These are phyloP conservation scores for Cephus rjabovi DNA, from an alignment of 2,888 invertebrate species.

Conservation along the genomic window DNA sequence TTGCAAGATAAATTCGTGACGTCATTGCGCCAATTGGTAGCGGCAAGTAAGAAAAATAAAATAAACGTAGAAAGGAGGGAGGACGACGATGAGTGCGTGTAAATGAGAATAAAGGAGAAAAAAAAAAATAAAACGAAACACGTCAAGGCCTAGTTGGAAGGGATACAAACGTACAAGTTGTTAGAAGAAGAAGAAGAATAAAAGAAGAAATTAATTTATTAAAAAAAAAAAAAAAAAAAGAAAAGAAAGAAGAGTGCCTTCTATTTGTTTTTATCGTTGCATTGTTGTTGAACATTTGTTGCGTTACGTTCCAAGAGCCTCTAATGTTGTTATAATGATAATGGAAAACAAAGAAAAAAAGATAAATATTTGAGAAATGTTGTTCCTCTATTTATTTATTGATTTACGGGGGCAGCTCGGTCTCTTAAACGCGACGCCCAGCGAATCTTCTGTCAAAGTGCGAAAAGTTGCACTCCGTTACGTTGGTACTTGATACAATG, in stretches of 20 bases:
- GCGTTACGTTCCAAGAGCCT: slow-evolving; percentile 64
- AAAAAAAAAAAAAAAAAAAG: slow-evolving; percentile 41
- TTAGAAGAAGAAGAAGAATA: slow-evolving; percentile 26
- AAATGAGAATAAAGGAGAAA: slow-evolving; percentile 11
- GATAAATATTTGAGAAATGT: slow-evolving; percentile 43
- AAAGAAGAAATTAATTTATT: slow-evolving; percentile 56
- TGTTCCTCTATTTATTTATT: slow-evolving; percentile 64
- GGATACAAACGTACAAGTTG: slow-evolving; percentile 39
- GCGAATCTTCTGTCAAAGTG: slow-evolving; percentile 27
- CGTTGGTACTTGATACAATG: slow-evolving; percentile 36
- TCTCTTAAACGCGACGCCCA: slow-evolving; percentile 28
- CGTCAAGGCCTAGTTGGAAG: slow-evolving; percentile 34
- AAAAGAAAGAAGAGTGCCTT: slow-evolving; percentile 64
- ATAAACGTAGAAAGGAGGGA: background rate
- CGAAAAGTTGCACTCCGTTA: slow-evolving; percentile 38
- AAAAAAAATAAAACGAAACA: slow-evolving; percentile 27
- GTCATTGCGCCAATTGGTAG: slow-evolving; percentile 25
- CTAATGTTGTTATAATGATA: slow-evolving; percentile 49
- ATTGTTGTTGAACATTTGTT: slow-evolving; percentile 65
- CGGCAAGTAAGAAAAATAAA: slow-evolving; percentile 19
- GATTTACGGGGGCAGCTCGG: slow-evolving; percentile 47
- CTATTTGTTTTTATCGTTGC: slow-evolving; percentile 63
- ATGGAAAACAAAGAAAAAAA: slow-evolving; percentile 23
- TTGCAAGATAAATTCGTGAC: slow-evolving; percentile 21
- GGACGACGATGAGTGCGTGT: slow-evolving; percentile 1